Evolutionary conservation across 2,113 vertebrate species (phyloP).

Genomic region (Anarhynchus alexandrinus): DNA sequence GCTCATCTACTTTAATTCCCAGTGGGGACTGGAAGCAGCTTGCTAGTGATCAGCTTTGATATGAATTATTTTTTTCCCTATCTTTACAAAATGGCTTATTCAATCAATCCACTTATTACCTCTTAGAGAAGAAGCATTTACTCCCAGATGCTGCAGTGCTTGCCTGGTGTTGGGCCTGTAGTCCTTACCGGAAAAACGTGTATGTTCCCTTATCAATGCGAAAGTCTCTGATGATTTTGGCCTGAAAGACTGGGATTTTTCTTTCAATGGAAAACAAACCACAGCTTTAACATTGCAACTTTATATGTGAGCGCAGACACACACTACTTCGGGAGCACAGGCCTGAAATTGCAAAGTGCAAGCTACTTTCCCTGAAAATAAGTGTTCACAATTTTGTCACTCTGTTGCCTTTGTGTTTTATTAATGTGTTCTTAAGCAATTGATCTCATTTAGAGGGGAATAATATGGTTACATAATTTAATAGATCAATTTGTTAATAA

Average conservation of each 20-base stretch:
- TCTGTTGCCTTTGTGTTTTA: neutral
- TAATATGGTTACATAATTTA: neutral
- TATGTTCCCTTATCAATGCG: neutral
- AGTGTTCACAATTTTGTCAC: neutral
- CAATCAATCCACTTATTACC: neutral
- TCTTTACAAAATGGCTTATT: neutral
- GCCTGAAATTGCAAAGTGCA: neutral
- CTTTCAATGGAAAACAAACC: neutral
- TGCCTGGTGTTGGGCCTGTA: neutral
- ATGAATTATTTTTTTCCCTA: neutral
- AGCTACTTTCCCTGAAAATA: neutral
- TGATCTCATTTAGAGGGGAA: neutral
- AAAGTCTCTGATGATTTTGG: neutral
- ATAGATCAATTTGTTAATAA: neutral
- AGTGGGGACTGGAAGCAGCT: neutral
- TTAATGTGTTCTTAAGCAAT: neutral
- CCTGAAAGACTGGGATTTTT: neutral
- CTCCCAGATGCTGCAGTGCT: neutral
- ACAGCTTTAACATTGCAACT: neutral
- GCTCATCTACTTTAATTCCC: conserved; percentile 2
- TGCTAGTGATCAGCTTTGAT: neutral
- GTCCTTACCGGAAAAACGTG: neutral
- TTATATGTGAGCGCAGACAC: neutral
- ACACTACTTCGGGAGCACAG: neutral
- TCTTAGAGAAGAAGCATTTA: neutral